These are phyloP conservation scores for Acrobeloides nanus DNA, from an alignment of 2,888 invertebrate genomes.

Conservation along the genomic window DNA sequence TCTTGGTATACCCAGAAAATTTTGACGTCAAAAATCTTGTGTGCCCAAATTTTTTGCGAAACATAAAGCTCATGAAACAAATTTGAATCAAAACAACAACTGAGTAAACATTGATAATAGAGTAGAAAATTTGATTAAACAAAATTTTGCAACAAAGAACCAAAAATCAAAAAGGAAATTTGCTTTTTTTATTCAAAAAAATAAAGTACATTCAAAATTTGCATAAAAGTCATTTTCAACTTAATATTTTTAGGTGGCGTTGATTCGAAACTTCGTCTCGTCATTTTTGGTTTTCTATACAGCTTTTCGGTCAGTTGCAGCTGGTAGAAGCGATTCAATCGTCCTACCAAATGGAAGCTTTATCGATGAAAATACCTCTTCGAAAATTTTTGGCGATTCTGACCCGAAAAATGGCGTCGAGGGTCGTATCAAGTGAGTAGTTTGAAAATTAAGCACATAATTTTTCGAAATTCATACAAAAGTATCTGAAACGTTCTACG, in stretches of 20 bases:
- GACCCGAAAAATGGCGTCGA: too few species aligned
- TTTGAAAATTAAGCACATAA: too few species aligned
- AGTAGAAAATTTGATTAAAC: not conserved
- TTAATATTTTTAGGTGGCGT: constrained; percentile 30
- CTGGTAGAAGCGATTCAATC: constrained; percentile 23
- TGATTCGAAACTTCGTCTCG: constrained; percentile 28
- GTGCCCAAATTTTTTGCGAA: too few species aligned
- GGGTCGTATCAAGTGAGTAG: too few species aligned
- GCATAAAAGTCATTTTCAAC: constrained; percentile 1
- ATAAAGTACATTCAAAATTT: not conserved
- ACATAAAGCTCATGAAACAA: too few species aligned
- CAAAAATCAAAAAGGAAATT: too few species aligned
- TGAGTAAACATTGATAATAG: constrained; percentile 7
- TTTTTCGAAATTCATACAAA: too few species aligned
- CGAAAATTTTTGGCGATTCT: constrained; percentile 6
- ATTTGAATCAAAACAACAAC: not conserved
- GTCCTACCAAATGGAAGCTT: constrained; percentile 34
- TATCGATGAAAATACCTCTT: constrained; percentile 16
- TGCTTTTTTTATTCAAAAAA: too few species aligned
- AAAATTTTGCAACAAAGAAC: too few species aligned
- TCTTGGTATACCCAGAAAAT: too few species aligned
- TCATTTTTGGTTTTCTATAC: constrained; percentile 31
- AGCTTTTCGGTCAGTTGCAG: constrained; percentile 30
- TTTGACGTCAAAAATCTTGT: too few species aligned
- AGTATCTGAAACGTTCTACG: too few species aligned